Conservation (phyloP, 2,113 vertebrate species). For the Pseudopodoces humilis region DNA sequence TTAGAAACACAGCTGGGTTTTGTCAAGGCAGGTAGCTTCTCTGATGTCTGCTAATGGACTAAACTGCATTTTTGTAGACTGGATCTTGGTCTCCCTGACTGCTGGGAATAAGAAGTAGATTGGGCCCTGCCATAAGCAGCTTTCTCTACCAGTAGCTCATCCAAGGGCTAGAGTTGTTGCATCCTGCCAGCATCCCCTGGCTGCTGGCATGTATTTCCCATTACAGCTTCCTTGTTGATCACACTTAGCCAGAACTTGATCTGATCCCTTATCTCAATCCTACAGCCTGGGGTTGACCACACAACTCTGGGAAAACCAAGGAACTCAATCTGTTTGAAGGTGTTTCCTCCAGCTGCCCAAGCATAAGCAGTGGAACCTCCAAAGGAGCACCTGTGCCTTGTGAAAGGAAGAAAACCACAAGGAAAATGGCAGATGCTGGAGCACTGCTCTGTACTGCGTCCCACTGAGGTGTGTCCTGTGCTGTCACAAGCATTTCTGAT, state of each 20-base stretch:
- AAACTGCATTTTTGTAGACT: not conserved
- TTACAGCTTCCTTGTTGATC: not conserved
- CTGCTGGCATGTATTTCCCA: not conserved
- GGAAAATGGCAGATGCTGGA: not conserved
- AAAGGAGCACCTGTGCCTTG: not conserved
- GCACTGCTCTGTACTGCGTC: not conserved
- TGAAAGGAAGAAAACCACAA: not conserved
- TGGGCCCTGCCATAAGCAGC: not conserved
- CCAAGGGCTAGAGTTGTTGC: not conserved
- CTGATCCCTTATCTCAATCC: not conserved
- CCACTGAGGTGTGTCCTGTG: not conserved
- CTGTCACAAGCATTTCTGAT: not conserved
- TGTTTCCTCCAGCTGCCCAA: not conserved
- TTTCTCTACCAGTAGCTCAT: not conserved
- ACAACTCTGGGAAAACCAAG: not conserved
- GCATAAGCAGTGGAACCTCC: not conserved
- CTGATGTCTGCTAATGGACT: conserved; percentile 15
- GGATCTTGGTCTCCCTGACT: not conserved
- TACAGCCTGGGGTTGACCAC: not conserved
- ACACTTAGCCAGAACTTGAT: not conserved
- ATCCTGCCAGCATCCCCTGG: not conserved
- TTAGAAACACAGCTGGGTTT: conserved; percentile 11
- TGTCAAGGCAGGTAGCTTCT: conserved; percentile 43
- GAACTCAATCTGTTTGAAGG: not conserved
- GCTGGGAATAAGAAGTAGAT: not conserved